These are phyloP conservation scores for Notiomystis cincta DNA, from an alignment of 2,113 vertebrate species.

Conservation along the genomic window DNA sequence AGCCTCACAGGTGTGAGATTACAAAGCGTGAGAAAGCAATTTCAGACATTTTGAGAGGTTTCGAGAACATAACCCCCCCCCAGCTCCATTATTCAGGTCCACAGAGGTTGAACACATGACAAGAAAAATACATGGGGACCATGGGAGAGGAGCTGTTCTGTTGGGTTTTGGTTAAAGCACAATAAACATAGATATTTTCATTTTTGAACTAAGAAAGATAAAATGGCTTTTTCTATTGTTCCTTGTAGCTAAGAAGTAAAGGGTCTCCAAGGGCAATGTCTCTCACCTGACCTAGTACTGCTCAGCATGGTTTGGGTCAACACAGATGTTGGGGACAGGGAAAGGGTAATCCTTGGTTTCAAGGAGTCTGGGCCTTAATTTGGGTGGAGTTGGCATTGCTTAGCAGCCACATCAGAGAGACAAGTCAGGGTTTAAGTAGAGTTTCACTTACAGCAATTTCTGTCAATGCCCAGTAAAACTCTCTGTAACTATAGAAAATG, in stretches of 20 bases:
- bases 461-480: neutral
- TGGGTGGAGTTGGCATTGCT: neutral
- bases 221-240: neutral
- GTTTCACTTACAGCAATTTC: neutral
- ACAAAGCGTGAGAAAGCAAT: neutral
- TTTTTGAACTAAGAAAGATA: neutral
- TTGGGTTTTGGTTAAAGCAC: neutral
- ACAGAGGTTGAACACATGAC: neutral
- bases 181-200: neutral
- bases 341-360: neutral
- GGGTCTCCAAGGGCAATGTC: neutral
- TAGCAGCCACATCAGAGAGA: neutral
- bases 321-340: neutral
- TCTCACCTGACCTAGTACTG: neutral
- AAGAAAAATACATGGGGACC: neutral
- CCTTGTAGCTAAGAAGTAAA: neutral
- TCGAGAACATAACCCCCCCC: accelerated
- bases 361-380: neutral
- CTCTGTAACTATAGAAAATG: neutral
- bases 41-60: neutral
- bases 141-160: neutral
- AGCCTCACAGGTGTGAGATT: neutral
- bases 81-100: neutral
- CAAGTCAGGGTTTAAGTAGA: neutral
- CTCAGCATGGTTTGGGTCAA: neutral